Evolutionary conservation across 2,113 vertebrate genomes (phyloP), one percentile per base, ranked within the genome.

Genomic region (Dasyornis broadbenti): DNA sequence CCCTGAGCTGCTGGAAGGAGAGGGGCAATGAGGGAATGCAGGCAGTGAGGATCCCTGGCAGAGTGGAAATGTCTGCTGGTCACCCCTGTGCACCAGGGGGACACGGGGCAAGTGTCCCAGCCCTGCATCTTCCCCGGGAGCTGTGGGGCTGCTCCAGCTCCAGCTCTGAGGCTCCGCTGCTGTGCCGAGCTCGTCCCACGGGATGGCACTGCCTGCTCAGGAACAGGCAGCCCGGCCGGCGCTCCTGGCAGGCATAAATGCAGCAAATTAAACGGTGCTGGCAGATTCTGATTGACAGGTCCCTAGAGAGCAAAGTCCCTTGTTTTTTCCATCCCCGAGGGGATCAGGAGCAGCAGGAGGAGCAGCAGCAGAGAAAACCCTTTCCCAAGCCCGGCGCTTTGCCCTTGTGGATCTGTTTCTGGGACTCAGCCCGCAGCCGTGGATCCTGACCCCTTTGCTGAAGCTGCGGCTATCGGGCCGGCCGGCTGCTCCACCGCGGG

Each of bases 151-250:
- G 60, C 65, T 88, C 17, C 8, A 1, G 90, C 31, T 80, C 60
- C 16, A 2, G 64, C n/a, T 65, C 9, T 8, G 60, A 59, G 78
- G 11, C 45, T 63, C 13, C 0, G 63, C 78, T 97, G 95, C 90
- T 95, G 86, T 92, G 84, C 84, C 3, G 22, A 30, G 70, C 59
- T 93, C 14, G 9, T 91, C 82, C 96, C 98, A 94, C 96, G 75
- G 60, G 97, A 96, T 96, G 97, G 98, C 93, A 91, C 92, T 97
- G 96, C 86, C 95, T 92, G 94, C 95, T 89, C 95, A 96, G 75
- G 60, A 95, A 96, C 79, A 15, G 57, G 83, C 66, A 65, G 91
- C 44, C 65, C 6, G 47, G 45, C 65, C 11, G 9, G 60, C 1
- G 39, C 76, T 93, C 56, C 86, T 86, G 89, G 85, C 93, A 91